Evolutionary conservation across 1,140 invertebrate genomes (phyloP).

Genomic region (Heliconius hermathena): DNA sequence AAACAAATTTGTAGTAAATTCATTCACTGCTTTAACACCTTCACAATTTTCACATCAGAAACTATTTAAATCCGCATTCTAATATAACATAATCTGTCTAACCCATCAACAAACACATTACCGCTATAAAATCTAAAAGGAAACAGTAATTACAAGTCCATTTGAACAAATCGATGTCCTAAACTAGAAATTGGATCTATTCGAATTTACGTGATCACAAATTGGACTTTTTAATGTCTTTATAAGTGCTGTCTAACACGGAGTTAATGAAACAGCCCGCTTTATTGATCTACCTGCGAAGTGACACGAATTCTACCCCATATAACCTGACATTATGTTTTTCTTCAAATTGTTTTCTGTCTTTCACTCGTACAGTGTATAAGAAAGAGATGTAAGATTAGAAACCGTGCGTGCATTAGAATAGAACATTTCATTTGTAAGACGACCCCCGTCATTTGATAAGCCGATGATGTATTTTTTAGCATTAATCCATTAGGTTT

Average conservation of each 20-base stretch:
- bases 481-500: conserved; percentile 75
- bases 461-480: conserved; percentile 74
- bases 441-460: conserved; percentile 77
- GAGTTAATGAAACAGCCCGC: conserved; percentile 76
- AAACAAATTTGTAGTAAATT: too few relatives aligned
- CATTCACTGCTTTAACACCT: too few relatives aligned
- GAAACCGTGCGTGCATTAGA: conserved; percentile 58
- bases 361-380: conserved; percentile 32
- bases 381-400: conserved; percentile 46
- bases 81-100: not conserved
- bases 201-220: conserved; percentile 54
- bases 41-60: too few relatives aligned
- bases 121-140: conserved; percentile 6
- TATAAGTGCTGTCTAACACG: conserved; percentile 77
- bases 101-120: not conserved
- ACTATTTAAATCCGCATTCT: not conserved
- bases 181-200: conserved; percentile 19
- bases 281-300: conserved; percentile 80
- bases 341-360: conserved; percentile 71
- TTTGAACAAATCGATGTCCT: conserved; percentile 17
- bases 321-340: conserved; percentile 75
- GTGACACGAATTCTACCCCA: conserved; percentile 67
- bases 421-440: conserved; percentile 76
- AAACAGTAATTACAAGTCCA: conserved; percentile 17
- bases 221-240: conserved; percentile 77